These are phyloP conservation scores for Acleris sparsana DNA, from an alignment of 2,888 invertebrate genomes.

Conservation along the genomic window DNA sequence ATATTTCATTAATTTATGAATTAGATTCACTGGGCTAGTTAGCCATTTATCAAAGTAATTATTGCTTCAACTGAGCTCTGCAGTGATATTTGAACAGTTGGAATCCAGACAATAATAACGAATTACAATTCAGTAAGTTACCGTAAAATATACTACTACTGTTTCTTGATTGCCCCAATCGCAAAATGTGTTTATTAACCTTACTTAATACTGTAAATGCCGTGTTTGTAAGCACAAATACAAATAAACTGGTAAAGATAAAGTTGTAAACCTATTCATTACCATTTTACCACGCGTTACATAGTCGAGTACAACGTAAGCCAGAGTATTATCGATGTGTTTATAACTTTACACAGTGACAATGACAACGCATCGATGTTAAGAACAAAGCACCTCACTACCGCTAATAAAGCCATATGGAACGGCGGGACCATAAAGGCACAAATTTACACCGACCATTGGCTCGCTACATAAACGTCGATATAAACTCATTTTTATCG, in stretches of 20 bases:
- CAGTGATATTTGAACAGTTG: not conserved
- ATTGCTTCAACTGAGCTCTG: not conserved
- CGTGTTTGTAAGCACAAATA: constrained; percentile 6
- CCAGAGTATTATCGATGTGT: constrained; percentile 51
- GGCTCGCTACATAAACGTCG: constrained; percentile 66
- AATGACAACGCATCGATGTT: constrained; percentile 47
- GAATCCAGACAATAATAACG: constrained; percentile 4
- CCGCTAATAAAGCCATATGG: constrained; percentile 67
- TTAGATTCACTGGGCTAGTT: not conserved
- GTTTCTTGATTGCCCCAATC: not conserved
- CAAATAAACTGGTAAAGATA: constrained; percentile 3
- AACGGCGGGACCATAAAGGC: constrained; percentile 54
- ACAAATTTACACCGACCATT: constrained; percentile 70
- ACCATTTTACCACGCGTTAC: constrained; percentile 7
- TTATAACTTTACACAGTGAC: constrained; percentile 48
- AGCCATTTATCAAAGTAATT: not conserved
- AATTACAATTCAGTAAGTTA: constrained; percentile 1
- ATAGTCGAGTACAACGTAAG: constrained; percentile 38
- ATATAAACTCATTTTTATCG: constrained; percentile 72
- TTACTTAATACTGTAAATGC: not conserved
- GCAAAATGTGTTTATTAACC: constrained; percentile 3
- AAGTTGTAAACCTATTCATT: constrained; percentile 7
- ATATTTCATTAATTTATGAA: constrained; percentile 7
- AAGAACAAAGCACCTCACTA: constrained; percentile 62
- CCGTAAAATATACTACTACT: not conserved